Evolutionary conservation across 2,797 vertebrate genomes (phyloP).

Genomic region (Acanthurus tractus): DNA sequence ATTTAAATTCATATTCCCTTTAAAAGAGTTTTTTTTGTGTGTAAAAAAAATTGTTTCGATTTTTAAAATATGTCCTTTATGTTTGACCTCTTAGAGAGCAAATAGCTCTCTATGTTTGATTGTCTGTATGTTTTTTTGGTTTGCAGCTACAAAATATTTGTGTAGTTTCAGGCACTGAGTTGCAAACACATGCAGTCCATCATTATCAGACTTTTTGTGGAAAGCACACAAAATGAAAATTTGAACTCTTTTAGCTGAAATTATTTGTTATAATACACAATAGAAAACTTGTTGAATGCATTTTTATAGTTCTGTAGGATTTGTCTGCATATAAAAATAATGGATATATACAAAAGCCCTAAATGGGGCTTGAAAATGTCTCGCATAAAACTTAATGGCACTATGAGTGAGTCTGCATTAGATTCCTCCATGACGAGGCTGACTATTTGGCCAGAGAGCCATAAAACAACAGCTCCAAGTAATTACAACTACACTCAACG

Average conservation of each 20-base stretch:
- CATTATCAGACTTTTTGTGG: neutral
- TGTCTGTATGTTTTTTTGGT: neutral
- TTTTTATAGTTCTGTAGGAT: conserved; percentile 40
- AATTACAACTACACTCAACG: conserved; percentile 65
- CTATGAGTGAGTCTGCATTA: conserved; percentile 66
- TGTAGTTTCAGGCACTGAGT: neutral
- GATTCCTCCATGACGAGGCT: conserved; percentile 59
- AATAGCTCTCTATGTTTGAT: neutral
- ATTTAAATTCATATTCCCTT: neutral
- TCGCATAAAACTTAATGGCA: conserved; percentile 71
- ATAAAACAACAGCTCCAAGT: conserved; percentile 69
- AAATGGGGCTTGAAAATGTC: conserved; percentile 75
- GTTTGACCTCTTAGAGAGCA: neutral
- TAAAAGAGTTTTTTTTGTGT: neutral
- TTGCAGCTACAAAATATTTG: neutral
- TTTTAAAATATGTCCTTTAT: neutral
- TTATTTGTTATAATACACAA: conserved; percentile 6
- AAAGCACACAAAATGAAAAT: neutral
- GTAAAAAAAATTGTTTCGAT: no score
- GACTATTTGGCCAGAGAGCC: conserved; percentile 62
- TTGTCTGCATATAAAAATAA: conserved; percentile 66
- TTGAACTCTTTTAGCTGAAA: conserved; percentile 1
- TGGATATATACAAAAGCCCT: conserved; percentile 64
- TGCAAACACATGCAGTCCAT: neutral
- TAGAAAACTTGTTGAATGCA: conserved; percentile 49